Evolutionary conservation across 2,113 vertebrate species (phyloP).

Genomic region (Antigone vipio): DNA sequence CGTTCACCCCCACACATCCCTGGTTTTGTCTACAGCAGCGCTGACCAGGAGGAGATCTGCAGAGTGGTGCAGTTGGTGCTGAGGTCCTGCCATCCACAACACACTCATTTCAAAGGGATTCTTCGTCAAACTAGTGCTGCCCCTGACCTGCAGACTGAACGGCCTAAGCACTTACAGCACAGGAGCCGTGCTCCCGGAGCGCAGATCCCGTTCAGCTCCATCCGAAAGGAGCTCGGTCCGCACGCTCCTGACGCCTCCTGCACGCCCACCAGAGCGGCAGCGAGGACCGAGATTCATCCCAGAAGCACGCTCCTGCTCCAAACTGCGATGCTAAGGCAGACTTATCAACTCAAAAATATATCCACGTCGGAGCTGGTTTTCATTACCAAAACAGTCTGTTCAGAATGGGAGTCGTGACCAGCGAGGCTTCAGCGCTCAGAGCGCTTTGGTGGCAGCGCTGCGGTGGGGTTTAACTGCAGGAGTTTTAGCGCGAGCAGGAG

Average conservation of each 20-base stretch:
- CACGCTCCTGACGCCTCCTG: accelerated
- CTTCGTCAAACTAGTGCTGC: background rate
- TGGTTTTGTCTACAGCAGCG: background rate
- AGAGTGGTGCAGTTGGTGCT: background rate
- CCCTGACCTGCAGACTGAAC: background rate
- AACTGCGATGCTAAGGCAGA: background rate
- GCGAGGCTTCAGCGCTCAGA: background rate
- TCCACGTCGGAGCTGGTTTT: background rate
- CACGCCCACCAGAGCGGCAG: accelerated
- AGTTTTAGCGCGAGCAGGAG: background rate
- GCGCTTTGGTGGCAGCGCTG: background rate
- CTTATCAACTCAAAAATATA: background rate
- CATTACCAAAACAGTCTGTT: background rate
- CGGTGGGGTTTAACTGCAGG: background rate
- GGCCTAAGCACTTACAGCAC: background rate
- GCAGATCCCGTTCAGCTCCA: background rate
- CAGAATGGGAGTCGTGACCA: background rate
- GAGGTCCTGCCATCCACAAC: background rate
- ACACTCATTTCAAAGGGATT: background rate
- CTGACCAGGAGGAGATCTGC: background rate
- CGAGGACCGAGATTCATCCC: background rate
- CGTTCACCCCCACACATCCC: background rate
- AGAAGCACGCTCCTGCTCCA: background rate
- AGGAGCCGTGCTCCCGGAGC: accelerated
- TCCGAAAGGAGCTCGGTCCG: accelerated